Evolutionary conservation across 2,888 invertebrate genomes (phyloP).

Genomic region (Cordylochernes scorpioides): DNA sequence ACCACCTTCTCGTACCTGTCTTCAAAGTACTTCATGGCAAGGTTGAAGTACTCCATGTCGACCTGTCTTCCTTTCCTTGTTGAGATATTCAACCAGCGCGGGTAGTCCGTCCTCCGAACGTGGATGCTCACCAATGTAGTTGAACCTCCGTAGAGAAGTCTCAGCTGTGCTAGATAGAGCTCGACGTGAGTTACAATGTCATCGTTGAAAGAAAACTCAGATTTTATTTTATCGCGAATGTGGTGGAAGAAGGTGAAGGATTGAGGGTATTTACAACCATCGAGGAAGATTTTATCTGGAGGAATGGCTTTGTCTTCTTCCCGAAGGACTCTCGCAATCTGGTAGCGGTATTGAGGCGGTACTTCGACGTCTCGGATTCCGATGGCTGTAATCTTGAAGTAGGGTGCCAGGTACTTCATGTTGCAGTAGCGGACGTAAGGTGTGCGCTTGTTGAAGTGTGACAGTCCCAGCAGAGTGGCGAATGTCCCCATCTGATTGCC

Average conservation of each 20-base stretch:
- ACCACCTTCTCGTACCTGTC: constrained; percentile 4
- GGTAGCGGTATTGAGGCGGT: background rate
- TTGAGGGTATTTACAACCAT: background rate
- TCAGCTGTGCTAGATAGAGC: background rate
- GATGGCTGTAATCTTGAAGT: constrained; percentile 4
- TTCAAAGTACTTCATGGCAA: constrained; percentile 5
- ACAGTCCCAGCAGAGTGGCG: constrained; percentile 6
- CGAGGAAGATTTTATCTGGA: background rate
- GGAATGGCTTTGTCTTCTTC: background rate
- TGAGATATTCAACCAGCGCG: constrained; percentile 25
- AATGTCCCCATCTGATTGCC: constrained; percentile 10
- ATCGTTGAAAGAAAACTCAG: background rate
- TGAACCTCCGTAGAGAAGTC: background rate
- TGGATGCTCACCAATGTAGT: constrained; percentile 28
- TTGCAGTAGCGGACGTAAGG: constrained; percentile 2
- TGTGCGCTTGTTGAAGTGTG: constrained; percentile 1
- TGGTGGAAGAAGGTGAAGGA: background rate
- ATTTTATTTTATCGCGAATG: background rate
- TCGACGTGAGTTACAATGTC: background rate
- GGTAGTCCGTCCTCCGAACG: constrained; percentile 31
- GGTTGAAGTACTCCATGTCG: constrained; percentile 4
- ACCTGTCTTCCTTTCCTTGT: constrained; percentile 8
- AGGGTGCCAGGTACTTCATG: constrained; percentile 2
- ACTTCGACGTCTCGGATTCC: background rate
- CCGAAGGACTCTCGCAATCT: background rate